Evolutionary conservation across 1,140 invertebrate genomes (phyloP), one percentile per base, ranked within the genome.

Genomic region (Drosophila repletoides): DNA sequence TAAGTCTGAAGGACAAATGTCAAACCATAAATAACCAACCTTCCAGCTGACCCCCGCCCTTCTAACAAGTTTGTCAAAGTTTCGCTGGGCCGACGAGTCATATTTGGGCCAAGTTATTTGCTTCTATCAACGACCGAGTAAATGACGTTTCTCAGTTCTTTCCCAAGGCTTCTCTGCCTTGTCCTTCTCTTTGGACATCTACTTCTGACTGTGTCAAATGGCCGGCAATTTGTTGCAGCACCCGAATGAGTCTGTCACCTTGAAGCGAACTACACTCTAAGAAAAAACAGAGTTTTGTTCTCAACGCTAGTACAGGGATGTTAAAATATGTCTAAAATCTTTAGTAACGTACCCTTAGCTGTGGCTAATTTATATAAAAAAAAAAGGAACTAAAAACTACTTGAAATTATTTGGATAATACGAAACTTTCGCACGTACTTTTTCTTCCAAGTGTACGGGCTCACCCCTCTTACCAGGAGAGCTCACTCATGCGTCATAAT

Each of bases 121-220:
- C 36, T 26, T 14, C 61, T 66, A 48, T 60, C 70, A 61, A 29
- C 49, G 33, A 15, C 28, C 22, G 43, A 28, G 17, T 41, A 48
- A 60, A 58, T 58, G 40, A 46, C 65, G 34, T 68, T 66, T 74
- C 49, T 24, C 66, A 72, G 76, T 67, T 75, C 81, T 10, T 29
- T 24, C 9, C 7, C 38, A 22, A 41, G 26, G 19, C 22, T 21
- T 12, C 1, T 10, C 12, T 46, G 56, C 34, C 56, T 48, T 34
- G 45, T 34, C 12, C 21, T 6, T 0, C 22, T 15, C 12, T 21
- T 17, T 36, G 22, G 22, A n/a, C 31, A 34, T 9, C 17, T 34
- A 52, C 21, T 84, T 84, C 71, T 58, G 74, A 83, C 64, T 83
- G 77, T 83, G 79, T 84, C 74, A 83, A 83, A 83, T 83, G 79